Conservation (phyloP, 2,888 invertebrate species). For the Lydus trimaculatus region DNA sequence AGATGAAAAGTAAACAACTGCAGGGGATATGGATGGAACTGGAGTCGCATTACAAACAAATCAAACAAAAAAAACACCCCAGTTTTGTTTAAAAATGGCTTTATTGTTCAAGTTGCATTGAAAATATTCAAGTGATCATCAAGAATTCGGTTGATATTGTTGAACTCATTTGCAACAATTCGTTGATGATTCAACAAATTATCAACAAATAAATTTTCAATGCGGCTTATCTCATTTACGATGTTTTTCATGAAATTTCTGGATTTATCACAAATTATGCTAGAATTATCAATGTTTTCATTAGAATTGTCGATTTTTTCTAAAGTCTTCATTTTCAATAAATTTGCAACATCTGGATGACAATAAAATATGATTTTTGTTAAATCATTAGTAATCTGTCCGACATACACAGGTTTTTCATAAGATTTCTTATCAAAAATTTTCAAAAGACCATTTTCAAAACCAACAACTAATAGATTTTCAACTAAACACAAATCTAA, state of each 20-base stretch:
- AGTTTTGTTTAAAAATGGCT: neutral
- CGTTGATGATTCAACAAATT: too few species aligned
- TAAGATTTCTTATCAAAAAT: constrained; percentile 51
- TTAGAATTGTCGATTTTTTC: neutral
- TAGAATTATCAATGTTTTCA: neutral
- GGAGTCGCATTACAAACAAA: neutral
- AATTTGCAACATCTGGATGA: neutral
- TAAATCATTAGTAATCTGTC: too few species aligned
- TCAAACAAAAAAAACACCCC: neutral
- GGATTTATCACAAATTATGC: too few species aligned
- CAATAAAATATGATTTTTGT: neutral
- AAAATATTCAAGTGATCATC: too few species aligned
- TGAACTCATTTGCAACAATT: too few species aligned
- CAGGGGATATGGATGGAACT: constrained; percentile 12
- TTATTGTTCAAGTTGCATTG: too few species aligned
- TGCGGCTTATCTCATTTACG: too few species aligned
- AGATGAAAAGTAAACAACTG: constrained; percentile 45
- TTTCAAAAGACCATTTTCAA: constrained; percentile 49
- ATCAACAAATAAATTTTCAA: too few species aligned
- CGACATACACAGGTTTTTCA: constrained; percentile 41
- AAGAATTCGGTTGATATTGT: too few species aligned
- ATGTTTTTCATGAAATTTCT: too few species aligned
- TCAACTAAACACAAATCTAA: constrained; percentile 49
- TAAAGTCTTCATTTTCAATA: neutral
- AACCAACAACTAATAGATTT: constrained; percentile 46